Evolutionary conservation across 2,888 invertebrate species (phyloP), one percentile per base, ranked within the genome.

Genomic region (Clivina fossor): DNA sequence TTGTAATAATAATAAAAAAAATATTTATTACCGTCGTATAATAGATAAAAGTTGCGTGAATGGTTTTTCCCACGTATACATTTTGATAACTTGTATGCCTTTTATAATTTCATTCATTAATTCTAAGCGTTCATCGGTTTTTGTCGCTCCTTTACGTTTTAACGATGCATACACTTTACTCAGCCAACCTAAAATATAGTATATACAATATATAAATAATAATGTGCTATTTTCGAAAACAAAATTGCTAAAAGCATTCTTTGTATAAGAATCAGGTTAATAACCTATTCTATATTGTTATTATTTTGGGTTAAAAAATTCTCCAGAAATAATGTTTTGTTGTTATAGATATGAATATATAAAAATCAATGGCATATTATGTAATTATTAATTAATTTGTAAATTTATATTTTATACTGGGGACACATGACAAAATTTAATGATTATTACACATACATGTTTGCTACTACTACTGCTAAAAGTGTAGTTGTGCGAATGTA

Each of bases 51-150:
- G 80, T 60, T 85, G 80, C 58, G 88, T 86, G 68, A 96, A 95
- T 0, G 93, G 90, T 63, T 85, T 87, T 71, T 96, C 96, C 90
- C 96, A 96, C 2, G 93, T 90, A 70, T 95, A 96, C 93, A 96
- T 95, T 79, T 96, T 96, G 61, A 96, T 91, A 2, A 95, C 92
- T 78, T 90, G 76, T 32, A 90, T 88, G 1, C 86, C 88, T n/a
- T 78, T 78, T 46, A 90, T 81, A 38, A 86, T 81, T 71, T 87
- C 86, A 65, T 81, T 83, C 85, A 86, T 86, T 4, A 85, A 68
- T 18, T 82, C 74, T 7, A 86, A 80, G 55, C 87, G 71, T 65
- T 82, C 81, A 69, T 87, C 86, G 1, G 85, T 85, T 63, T 80
- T 70, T 18, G 76, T 68, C 1, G 85, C 85, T 2, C 83, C 84